Conservation (phyloP, 2,113 vertebrate species). For the Pleuronectes platessa region DNA sequence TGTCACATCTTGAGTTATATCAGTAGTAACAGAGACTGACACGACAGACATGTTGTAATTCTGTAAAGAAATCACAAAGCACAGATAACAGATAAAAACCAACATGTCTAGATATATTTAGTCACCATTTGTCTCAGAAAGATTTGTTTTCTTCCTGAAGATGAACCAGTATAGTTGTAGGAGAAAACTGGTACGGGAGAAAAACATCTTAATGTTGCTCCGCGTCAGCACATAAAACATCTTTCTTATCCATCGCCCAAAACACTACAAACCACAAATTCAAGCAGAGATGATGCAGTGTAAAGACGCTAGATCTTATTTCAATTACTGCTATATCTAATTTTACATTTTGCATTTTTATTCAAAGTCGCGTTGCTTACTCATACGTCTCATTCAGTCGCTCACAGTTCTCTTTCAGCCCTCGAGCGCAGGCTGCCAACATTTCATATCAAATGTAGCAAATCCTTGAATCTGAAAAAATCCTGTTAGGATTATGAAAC, state of each 20-base stretch:
- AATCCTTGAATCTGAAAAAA: conserved; percentile 72
- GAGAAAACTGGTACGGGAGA: background rate
- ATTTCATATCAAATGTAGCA: conserved; percentile 58
- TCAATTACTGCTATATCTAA: conserved; percentile 13
- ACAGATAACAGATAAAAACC: background rate
- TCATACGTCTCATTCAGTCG: conserved; percentile 7
- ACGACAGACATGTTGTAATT: background rate
- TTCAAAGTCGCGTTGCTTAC: conserved; percentile 20
- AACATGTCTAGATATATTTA: background rate
- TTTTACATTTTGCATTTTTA: conserved; percentile 21
- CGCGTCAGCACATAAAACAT: background rate
- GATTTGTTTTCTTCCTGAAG: background rate
- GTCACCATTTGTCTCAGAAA: background rate
- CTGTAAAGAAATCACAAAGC: background rate
- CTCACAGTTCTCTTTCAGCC: conserved; percentile 28
- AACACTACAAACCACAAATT: background rate
- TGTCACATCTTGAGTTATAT: background rate
- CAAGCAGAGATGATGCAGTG: background rate
- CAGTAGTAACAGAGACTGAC: background rate
- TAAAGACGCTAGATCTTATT: conserved; percentile 1
- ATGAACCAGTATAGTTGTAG: background rate
- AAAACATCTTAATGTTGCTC: background rate
- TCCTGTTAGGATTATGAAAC: conserved; percentile 66
- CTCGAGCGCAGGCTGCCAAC: conserved; percentile 36
- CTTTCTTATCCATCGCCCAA: background rate